Base-by-base conservation (phyloP, 2,888 invertebrate genomes). In the Acrobeloides nanus region DNA sequence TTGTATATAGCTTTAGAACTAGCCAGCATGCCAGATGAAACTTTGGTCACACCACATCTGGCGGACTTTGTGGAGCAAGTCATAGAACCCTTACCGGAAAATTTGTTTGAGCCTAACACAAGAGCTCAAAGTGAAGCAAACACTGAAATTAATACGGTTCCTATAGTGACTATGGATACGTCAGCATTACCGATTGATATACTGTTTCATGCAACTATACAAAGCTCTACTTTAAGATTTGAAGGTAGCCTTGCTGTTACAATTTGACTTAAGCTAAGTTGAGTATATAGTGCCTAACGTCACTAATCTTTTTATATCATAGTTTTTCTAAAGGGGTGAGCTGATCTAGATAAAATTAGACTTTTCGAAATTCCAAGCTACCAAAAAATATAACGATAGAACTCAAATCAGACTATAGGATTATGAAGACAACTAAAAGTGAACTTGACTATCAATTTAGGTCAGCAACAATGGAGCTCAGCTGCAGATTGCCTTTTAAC, bases 151-250 rank as follows among this genome's bases (percentile, higher is more conserved):
- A 49, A 53, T 18, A 38, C 48, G 1, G 49, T 61, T 5, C 48
- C 54, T 21, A 64, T 65, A n/a, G 64, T 64, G 1, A 62, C 60
- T 6, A 60, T 65, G 27, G 66, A 68, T 60, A 57, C 62, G 53
- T 39, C 88, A 29, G 89, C 90, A 45, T 93, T 97, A 76, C 95
- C 95, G 0, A 92, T 97, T 1, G 95, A 97, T 77, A 92, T 97
- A 21, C 87, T 97, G 63, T 92, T 97, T 33, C 92, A 92, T 77
- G 88, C 97, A 79, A 88, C 89, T 76, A 92, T 95, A 84, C 90
- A 93, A 75, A 92, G 93, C 0, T 89, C 89, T 46, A 88, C 89
- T 0, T 89, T 93, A 76, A 79, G 93, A 50, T 95, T 97, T 77
- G 62, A 68, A 29, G 68, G 68, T 15, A 57, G 62, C 39, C 57